Percentiles rank a stretch among this genome's conserved stretches.
Conservation (phyloP, 2,797 vertebrate genomes). For the Pterois miles region DNA sequence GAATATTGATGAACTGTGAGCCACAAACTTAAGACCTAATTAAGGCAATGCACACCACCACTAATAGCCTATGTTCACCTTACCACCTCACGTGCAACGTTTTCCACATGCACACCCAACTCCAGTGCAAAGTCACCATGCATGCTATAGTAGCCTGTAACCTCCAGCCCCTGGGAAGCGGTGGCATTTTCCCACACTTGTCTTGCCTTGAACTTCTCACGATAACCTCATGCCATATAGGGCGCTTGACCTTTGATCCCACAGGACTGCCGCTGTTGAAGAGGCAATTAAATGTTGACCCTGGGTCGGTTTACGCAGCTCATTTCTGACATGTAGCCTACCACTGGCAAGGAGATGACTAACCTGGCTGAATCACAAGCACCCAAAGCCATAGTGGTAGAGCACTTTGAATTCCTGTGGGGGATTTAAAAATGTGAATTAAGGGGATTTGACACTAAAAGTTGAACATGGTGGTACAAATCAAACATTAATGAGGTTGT, state of each 20-base stretch:
- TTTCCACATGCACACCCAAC: neutral
- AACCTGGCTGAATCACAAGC: conserved; percentile 20
- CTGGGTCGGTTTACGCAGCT: conserved; percentile 9
- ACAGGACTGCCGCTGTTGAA: neutral
- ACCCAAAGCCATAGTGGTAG: neutral
- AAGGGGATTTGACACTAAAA: conserved; percentile 36
- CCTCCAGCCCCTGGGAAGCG: neutral
- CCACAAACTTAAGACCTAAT: conserved; percentile 41
- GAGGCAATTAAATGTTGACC: conserved; percentile 33
- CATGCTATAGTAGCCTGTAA: neutral
- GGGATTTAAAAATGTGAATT: conserved; percentile 15
- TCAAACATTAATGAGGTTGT: conserved; percentile 46
- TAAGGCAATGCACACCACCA: conserved; percentile 5
- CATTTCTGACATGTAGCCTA: neutral
- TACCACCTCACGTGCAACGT: neutral
- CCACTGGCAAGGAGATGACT: neutral
- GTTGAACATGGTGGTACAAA: conserved; percentile 32
- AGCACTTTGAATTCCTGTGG: conserved; percentile 20
- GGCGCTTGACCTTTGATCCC: conserved; percentile 39
- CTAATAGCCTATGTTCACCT: conserved; percentile 9
- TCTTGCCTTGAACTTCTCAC: conserved; percentile 26
- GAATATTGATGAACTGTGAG: conserved; percentile 57
- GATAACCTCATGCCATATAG: conserved; percentile 14
- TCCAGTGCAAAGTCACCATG: neutral
- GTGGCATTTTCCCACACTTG: conserved; percentile 23